Conservation (phyloP, 2,888 invertebrate species). For the Chymomyza amoena region DNA sequence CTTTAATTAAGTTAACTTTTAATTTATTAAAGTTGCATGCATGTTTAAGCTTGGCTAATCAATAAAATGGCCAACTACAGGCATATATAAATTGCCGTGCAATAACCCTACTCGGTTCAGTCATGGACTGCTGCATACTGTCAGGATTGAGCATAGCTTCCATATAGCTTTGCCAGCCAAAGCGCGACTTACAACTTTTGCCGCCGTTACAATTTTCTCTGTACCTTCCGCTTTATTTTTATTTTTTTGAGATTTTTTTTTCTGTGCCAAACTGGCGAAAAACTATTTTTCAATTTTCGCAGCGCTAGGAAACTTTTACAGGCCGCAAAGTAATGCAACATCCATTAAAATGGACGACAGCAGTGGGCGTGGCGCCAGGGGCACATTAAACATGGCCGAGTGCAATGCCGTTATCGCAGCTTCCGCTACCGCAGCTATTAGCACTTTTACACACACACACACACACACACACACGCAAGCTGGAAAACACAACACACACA, state of each 20-base stretch:
- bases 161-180: background rate
- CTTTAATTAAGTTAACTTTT: background rate
- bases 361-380: slow-evolving; percentile 12
- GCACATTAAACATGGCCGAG: slow-evolving; percentile 40
- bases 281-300: slow-evolving; percentile 64
- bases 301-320: slow-evolving; percentile 31
- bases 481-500: background rate
- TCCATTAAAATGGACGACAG: slow-evolving; percentile 54
- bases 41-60: slow-evolving; percentile 3
- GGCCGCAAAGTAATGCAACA: slow-evolving; percentile 57
- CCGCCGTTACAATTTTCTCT: background rate
- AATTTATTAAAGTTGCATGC: background rate
- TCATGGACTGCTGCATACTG: background rate
- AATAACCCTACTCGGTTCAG: background rate
- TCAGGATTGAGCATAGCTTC: background rate
- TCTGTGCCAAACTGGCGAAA: slow-evolving; percentile 13
- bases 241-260: slow-evolving; percentile 7
- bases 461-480: too few relatives aligned
- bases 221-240: background rate
- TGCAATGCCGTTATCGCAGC: slow-evolving; percentile 10
- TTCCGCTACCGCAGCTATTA: background rate
- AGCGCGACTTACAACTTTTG: slow-evolving; percentile 27
- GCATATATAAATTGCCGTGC: slow-evolving; percentile 10
- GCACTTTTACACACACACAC: background rate
- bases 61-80: slow-evolving; percentile 13